Percentiles rank a stretch among this genome's conserved stretches.
These are phyloP conservation scores for Vireo altiloquus DNA, from an alignment of 2,113 vertebrate genomes.

Conservation along the genomic window DNA sequence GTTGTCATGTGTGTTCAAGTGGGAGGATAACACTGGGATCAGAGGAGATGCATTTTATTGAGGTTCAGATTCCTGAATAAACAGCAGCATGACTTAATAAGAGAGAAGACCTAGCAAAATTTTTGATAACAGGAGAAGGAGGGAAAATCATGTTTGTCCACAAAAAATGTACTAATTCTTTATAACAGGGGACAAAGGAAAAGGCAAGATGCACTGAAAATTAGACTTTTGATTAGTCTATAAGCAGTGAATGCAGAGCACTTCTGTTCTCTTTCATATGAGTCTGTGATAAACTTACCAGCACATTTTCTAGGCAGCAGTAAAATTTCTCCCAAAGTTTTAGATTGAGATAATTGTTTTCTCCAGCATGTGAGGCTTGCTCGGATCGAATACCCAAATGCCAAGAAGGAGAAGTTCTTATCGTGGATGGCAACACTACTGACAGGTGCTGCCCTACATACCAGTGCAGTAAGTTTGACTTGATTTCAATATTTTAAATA, in stretches of 20 bases:
- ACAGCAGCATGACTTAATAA: background rate
- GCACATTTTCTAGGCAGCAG: background rate
- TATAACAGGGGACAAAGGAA: background rate
- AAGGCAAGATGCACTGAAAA: background rate
- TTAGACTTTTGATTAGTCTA: background rate
- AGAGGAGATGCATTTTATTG: background rate
- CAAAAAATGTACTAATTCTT: background rate
- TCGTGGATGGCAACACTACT: slow-evolving; percentile 81
- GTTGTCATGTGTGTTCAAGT: background rate
- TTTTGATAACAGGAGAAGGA: background rate
- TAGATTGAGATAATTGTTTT: background rate
- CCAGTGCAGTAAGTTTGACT: slow-evolving; percentile 83
- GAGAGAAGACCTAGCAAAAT: background rate
- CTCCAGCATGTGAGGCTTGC: slow-evolving; percentile 83
- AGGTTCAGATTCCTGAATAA: background rate
- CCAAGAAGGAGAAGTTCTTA: slow-evolving; percentile 85
- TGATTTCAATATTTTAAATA: background rate
- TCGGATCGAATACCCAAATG: slow-evolving; percentile 78
- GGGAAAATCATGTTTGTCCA: background rate
- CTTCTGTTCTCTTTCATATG: background rate
- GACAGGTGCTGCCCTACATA: slow-evolving; percentile 90
- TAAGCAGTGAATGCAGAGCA: background rate
- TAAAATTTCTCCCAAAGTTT: background rate
- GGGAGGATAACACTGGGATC: background rate
- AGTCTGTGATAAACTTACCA: background rate